A percentile compares a stretch with the other conserved stretches of the same genome.
phyloP scores from a whole-genome alignment of 2,797 vertebrate genomes.

The Pipistrellus nathusii region DNA sequence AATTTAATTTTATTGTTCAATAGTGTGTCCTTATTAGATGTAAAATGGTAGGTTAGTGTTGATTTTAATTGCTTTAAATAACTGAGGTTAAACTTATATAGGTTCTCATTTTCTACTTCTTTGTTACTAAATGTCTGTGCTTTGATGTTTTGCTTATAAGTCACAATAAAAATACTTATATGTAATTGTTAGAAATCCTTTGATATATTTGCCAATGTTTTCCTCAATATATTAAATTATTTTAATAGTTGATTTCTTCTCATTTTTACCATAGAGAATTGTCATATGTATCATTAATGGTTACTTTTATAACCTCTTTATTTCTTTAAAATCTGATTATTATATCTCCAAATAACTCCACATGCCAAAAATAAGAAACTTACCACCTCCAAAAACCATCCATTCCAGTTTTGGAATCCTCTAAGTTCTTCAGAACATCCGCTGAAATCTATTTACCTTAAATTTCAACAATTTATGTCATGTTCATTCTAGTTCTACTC shows the following conservation, averaged over 20 bases:
- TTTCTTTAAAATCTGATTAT: constrained; percentile 11
- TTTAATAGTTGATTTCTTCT: background rate
- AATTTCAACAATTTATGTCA: background rate
- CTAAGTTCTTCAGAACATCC: background rate
- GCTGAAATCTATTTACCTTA: background rate
- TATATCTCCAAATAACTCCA: background rate
- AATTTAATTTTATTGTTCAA: background rate
- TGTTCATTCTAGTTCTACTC: background rate
- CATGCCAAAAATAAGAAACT: background rate
- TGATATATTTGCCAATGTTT: background rate
- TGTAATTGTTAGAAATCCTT: constrained; percentile 15
- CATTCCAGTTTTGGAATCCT: background rate
- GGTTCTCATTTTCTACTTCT: background rate
- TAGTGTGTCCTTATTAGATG: background rate
- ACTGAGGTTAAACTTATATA: background rate
- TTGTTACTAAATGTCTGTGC: background rate
- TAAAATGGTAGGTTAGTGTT: background rate
- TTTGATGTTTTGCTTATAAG: background rate
- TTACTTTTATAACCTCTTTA: background rate
- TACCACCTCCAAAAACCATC: background rate
- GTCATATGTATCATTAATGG: background rate
- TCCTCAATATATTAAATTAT: background rate
- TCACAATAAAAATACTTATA: background rate
- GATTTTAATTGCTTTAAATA: constrained; percentile 1
- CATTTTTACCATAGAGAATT: background rate